A percentile compares a stretch with the other conserved stretches of the same genome.
These are phyloP conservation scores for Steinernema carpocapsae DNA, from an alignment of 2,888 invertebrate genomes.

Conservation along the genomic window DNA sequence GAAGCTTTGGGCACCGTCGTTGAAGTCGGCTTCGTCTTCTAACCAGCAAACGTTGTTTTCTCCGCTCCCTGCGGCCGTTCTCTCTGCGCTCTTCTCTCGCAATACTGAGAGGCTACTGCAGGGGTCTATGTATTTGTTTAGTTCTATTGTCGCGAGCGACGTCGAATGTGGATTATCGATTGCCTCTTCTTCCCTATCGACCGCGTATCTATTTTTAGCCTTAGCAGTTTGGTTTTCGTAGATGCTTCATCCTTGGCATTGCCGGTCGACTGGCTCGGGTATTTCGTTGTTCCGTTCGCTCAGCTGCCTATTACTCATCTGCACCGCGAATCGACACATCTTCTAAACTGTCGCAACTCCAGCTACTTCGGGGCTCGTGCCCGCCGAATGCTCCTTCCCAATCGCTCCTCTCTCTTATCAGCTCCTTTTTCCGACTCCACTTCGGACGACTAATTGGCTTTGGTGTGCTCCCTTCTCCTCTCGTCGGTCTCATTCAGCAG, in stretches of 20 bases:
- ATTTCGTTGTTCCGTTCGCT: no score
- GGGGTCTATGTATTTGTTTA: slow-evolving; percentile 18
- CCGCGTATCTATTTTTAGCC: neutral
- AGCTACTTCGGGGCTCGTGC: neutral
- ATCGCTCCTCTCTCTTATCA: slow-evolving; percentile 30
- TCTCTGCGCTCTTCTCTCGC: neutral
- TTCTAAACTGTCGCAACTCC: no score
- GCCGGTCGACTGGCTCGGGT: no score
- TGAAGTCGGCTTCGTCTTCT: neutral
- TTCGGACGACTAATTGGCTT: slow-evolving; percentile 25
- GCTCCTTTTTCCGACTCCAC: slow-evolving; percentile 14
- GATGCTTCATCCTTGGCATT: no score
- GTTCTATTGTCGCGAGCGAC: slow-evolving; percentile 3
- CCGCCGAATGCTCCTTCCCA: neutral
- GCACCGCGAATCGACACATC: no score
- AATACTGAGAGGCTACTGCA: neutral
- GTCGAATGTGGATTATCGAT: neutral
- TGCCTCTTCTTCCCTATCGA: neutral
- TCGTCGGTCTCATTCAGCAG: neutral
- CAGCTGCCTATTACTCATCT: no score
- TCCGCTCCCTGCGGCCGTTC: slow-evolving; percentile 11
- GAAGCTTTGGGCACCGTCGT: neutral
- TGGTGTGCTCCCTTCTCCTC: slow-evolving; percentile 29
- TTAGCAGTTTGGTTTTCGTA: no score
- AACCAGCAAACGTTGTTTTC: neutral